These are phyloP conservation scores for Brachyhypopomus occidentalis DNA, from an alignment of 2,113 vertebrate species.

Conservation along the genomic window DNA sequence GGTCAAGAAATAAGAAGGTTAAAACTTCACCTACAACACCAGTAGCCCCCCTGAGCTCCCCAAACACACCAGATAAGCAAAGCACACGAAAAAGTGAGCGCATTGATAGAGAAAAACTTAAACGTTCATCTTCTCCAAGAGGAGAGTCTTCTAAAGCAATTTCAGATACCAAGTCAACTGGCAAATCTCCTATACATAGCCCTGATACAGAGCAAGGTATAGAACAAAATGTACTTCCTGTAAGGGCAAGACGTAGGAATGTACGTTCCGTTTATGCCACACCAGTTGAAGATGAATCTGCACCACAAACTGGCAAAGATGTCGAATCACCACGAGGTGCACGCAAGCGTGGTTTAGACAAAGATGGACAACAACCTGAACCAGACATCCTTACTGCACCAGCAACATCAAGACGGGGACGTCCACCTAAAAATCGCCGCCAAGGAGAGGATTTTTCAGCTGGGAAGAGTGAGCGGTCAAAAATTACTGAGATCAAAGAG, in stretches of 20 bases:
- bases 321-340: slow-evolving; percentile 82
- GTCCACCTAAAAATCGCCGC: slow-evolving; percentile 89
- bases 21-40: slow-evolving; percentile 75
- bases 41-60: slow-evolving; percentile 63
- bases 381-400: slow-evolving; percentile 71
- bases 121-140: slow-evolving; percentile 88
- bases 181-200: slow-evolving; percentile 85
- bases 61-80: slow-evolving; percentile 78
- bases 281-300: slow-evolving; percentile 82
- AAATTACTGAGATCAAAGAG: slow-evolving; percentile 79
- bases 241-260: slow-evolving; percentile 88
- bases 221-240: slow-evolving; percentile 82
- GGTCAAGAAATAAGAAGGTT: slow-evolving; percentile 85
- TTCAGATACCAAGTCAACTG: slow-evolving; percentile 77
- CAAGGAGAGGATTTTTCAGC: slow-evolving; percentile 78
- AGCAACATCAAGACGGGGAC: slow-evolving; percentile 78
- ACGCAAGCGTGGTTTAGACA: slow-evolving; percentile 84
- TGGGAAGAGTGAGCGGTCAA: slow-evolving; percentile 75
- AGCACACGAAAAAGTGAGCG: slow-evolving; percentile 94
- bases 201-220: slow-evolving; percentile 76
- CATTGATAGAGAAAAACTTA: slow-evolving; percentile 93
- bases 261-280: slow-evolving; percentile 93
- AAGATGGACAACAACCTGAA: slow-evolving; percentile 74
- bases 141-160: slow-evolving; percentile 80
- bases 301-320: slow-evolving; percentile 79